Percentiles rank a stretch among this genome's conserved stretches.
These are phyloP conservation scores for Carollia perspicillata DNA, from an alignment of 2,113 vertebrate species.

Conservation along the genomic window DNA sequence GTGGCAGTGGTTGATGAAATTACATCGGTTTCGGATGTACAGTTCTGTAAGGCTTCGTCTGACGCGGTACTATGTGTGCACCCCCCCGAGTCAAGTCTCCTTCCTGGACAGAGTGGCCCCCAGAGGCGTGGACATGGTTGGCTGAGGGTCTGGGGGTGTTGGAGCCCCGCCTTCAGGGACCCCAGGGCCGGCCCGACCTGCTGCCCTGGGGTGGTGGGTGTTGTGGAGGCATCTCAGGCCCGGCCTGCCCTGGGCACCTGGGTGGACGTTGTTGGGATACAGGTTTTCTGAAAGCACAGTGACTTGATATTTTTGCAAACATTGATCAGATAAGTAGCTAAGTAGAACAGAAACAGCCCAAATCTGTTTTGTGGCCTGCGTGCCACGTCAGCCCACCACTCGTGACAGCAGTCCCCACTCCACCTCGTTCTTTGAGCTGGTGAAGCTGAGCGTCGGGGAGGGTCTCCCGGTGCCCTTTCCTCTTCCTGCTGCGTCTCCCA, in stretches of 20 bases:
- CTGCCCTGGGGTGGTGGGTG: rapidly evolving
- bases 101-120: rapidly evolving
- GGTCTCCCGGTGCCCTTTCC: no score
- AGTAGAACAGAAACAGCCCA: rapidly evolving
- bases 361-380: rapidly evolving
- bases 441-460: not conserved
- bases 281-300: not conserved
- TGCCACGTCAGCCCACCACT: rapidly evolving
- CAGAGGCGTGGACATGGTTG: not conserved
- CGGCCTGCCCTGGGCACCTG: rapidly evolving
- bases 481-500: no score
- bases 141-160: no score
- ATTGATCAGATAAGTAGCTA: no score
- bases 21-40: no score
- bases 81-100: no score
- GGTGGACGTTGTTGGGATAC: not conserved
- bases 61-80: rapidly evolving
- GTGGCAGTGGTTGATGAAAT: no score
- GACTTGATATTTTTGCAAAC: not conserved
- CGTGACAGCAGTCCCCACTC: rapidly evolving
- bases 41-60: no score
- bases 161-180: not conserved
- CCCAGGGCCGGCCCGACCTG: rapidly evolving
- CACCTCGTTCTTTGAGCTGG: rapidly evolving
- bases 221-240: rapidly evolving